Conservation (phyloP, 2,113 vertebrate genomes). For the Lathamus discolor region DNA sequence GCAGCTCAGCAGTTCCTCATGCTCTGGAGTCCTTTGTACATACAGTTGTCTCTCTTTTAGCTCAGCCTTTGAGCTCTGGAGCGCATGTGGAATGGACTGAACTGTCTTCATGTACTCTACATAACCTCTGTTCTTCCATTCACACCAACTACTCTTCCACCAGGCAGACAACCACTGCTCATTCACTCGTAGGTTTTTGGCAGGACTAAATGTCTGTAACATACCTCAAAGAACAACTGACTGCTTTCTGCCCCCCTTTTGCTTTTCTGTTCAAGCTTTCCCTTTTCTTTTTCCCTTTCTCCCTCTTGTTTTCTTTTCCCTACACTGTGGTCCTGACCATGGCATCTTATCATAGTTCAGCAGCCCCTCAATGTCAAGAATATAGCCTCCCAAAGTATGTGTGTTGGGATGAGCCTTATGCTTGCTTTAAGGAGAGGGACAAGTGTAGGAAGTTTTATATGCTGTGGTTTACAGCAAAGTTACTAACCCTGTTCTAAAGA, state of each 20-base stretch:
- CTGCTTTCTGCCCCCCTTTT: background rate
- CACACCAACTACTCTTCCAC: background rate
- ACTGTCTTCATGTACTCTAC: background rate
- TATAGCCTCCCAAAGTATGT: background rate
- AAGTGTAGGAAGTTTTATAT: background rate
- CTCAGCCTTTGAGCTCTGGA: background rate
- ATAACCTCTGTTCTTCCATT: background rate
- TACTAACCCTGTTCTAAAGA: background rate
- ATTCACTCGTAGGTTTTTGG: background rate
- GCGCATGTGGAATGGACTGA: background rate
- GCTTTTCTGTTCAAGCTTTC: background rate
- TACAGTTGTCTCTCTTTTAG: background rate
- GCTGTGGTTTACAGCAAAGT: background rate
- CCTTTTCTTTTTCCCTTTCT: background rate
- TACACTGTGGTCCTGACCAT: background rate
- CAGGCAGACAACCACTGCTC: background rate
- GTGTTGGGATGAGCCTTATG: background rate
- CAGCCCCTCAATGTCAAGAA: background rate
- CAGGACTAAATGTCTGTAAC: background rate
- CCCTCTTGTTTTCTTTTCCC: background rate
- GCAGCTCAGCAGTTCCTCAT: background rate
- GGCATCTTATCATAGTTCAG: background rate
- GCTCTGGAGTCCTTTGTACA: background rate
- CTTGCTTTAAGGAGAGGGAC: background rate
- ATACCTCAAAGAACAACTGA: background rate